phyloP scores from a whole-genome alignment of 2,888 invertebrate species.

The Pimpla rufipes region DNA sequence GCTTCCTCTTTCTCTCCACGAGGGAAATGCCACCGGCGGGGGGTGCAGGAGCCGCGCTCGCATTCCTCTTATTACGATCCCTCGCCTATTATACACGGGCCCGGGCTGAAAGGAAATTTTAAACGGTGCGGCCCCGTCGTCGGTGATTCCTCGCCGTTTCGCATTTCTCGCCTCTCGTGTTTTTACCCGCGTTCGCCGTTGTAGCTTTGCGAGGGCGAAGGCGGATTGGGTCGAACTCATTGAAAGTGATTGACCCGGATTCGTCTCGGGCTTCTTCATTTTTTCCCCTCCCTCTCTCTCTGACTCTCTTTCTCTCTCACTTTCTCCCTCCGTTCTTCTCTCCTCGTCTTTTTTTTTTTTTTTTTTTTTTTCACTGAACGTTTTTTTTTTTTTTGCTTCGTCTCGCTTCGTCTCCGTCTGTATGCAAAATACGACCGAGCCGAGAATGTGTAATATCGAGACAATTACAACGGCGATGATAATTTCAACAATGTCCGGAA shows the following conservation, averaged over 20 bases:
- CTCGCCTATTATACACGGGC: slow-evolving; percentile 22
- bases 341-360: slow-evolving; percentile 21
- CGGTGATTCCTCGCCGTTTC: slow-evolving; percentile 43
- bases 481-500: slow-evolving; percentile 57
- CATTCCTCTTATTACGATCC: slow-evolving; percentile 24
- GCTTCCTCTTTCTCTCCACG: slow-evolving; percentile 73
- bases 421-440: not conserved
- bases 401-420: no score
- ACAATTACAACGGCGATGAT: slow-evolving; percentile 8
- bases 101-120: slow-evolving; percentile 52
- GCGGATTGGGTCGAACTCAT: slow-evolving; percentile 67
- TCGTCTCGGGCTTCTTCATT: slow-evolving; percentile 65
- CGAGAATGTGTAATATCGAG: slow-evolving; percentile 9
- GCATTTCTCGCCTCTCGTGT: slow-evolving; percentile 24
- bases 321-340: slow-evolving; percentile 37
- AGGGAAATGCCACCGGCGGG: slow-evolving; percentile 62
- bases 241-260: slow-evolving; percentile 68
- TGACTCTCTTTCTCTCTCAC: slow-evolving; percentile 23
- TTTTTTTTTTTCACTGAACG: slow-evolving; percentile 31
- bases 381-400: not conserved
- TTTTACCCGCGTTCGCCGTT: slow-evolving; percentile 43
- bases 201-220: slow-evolving; percentile 28
- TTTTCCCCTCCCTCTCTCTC: no score
- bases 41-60: slow-evolving; percentile 35
- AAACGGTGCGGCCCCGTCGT: slow-evolving; percentile 5